phyloP scores from a whole-genome alignment of 2,888 invertebrate genomes.

The Sympetrum striolatum region DNA sequence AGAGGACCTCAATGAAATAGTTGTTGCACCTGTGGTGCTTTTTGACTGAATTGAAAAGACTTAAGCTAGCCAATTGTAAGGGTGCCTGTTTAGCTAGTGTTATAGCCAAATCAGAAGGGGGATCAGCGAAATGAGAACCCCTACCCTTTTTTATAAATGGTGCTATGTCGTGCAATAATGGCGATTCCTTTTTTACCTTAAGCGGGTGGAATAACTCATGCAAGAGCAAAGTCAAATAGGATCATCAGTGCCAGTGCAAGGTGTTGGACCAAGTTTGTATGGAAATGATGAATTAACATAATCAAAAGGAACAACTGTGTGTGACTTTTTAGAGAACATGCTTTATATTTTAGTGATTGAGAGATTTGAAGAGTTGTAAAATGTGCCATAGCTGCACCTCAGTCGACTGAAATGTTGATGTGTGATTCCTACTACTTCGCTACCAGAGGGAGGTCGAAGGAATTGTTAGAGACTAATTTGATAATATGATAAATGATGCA shows the following conservation, averaged over 20 bases:
- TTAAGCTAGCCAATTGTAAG: neutral
- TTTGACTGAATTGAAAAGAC: neutral
- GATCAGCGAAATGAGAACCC: neutral
- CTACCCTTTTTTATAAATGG: neutral
- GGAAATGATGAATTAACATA: neutral
- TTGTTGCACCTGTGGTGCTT: constrained; percentile 25
- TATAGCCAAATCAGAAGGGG: neutral
- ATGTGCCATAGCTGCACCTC: neutral
- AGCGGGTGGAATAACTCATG: neutral
- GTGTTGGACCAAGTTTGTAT: neutral
- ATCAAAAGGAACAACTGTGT: neutral
- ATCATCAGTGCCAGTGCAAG: neutral
- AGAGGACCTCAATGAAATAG: constrained; percentile 32
- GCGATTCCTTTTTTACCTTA: neutral
- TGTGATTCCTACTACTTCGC: neutral
- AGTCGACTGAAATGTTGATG: neutral
- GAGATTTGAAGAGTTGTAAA: neutral
- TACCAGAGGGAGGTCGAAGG: neutral
- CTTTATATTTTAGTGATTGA: constrained; percentile 11
- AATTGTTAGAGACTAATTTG: neutral
- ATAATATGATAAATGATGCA: constrained; percentile 6
- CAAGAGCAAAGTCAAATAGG: neutral
- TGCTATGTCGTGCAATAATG: constrained; percentile 40
- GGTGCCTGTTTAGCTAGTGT: neutral
- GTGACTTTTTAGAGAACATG: neutral